Base-by-base conservation (phyloP, 2,113 vertebrate genomes). In the Petroica traversi region DNA sequence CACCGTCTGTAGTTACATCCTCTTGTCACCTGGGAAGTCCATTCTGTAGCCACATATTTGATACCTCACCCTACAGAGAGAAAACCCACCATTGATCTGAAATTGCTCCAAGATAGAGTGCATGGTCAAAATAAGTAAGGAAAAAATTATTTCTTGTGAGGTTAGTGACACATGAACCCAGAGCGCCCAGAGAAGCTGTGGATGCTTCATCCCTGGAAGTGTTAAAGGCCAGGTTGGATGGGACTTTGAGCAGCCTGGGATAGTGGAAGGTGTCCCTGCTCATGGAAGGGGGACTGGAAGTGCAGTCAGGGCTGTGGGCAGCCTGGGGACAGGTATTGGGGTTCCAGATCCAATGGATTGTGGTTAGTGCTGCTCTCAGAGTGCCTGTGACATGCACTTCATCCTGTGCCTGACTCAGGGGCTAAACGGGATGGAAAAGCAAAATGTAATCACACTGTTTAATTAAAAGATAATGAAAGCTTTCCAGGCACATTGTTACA, bases 381-480 rank as follows among this genome's bases (percentile, higher is more conserved):
- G 66, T 1, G 4, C 43, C 52, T 0, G 0, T 33, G 45, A 23
- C 13, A 48, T 1, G 3, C 17, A 45, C 28, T 63, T 54, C 1
- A 2, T 51, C 73, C 64, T 41, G 9, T 78, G 74, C 40, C 26
- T 34, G 51, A 75, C 28, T 78, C 23, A 40, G 33, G 61, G 26
- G 26, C 58, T 85, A 45, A 54, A 58, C 1, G 1, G 38, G 12
- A 41, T 38, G 41, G 8, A 79, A 66, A 64, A 85, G 33, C 71
- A 71, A 85, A 94, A 77, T 71, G 51, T 48, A 85, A 88, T 85
- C 89, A 76, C 58, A 43, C 34, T 58, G 55, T 45, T 94, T 95
- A 94, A 92, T 96, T 93, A 93, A 90, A 92, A 92, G 89, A 66
- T 82, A 94, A 46, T 92, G 82, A 88, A 92, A 92, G n/a, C n/a